A percentile compares a stretch with the other conserved stretches of the same genome.
Conservation (phyloP, 2,888 invertebrate genomes). For the Cybosia mesomella region DNA sequence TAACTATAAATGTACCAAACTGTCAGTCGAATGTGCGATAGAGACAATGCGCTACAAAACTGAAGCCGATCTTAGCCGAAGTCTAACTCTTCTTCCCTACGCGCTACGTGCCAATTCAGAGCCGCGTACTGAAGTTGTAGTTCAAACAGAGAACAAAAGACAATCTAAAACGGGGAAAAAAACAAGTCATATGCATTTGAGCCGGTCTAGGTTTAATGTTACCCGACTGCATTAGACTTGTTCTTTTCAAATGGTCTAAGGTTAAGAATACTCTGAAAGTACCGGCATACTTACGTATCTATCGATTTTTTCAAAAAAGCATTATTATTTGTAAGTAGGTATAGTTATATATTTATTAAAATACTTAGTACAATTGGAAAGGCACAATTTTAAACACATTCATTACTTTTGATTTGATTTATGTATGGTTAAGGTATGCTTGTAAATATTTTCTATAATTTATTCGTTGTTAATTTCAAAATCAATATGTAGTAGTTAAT, state of each 20-base stretch:
- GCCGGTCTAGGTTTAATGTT: too few relatives aligned
- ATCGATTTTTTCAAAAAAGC: constrained; percentile 5
- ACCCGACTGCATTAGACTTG: too few relatives aligned
- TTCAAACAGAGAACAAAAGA: too few relatives aligned
- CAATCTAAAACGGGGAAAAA: too few relatives aligned
- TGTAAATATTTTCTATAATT: constrained; percentile 63
- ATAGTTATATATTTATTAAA: constrained; percentile 27
- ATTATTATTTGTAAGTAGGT: not conserved
- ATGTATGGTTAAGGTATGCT: constrained; percentile 45
- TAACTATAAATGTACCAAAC: not conserved
- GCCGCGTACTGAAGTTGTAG: not conserved
- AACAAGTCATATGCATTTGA: too few relatives aligned
- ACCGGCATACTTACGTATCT: not conserved
- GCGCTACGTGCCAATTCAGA: too few relatives aligned
- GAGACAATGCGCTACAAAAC: too few relatives aligned
- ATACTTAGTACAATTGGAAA: constrained; percentile 65
- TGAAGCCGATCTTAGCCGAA: too few relatives aligned
- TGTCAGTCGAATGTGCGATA: not conserved
- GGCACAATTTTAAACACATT: constrained; percentile 59
- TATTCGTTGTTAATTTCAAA: constrained; percentile 66
- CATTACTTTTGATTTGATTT: constrained; percentile 33
- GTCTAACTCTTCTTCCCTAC: too few relatives aligned
- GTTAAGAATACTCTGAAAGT: not conserved
- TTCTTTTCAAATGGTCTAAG: not conserved
- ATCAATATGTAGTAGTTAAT: constrained; percentile 58